Base-by-base conservation (phyloP, 2,888 invertebrate species). In the Drosophila tripunctata region DNA sequence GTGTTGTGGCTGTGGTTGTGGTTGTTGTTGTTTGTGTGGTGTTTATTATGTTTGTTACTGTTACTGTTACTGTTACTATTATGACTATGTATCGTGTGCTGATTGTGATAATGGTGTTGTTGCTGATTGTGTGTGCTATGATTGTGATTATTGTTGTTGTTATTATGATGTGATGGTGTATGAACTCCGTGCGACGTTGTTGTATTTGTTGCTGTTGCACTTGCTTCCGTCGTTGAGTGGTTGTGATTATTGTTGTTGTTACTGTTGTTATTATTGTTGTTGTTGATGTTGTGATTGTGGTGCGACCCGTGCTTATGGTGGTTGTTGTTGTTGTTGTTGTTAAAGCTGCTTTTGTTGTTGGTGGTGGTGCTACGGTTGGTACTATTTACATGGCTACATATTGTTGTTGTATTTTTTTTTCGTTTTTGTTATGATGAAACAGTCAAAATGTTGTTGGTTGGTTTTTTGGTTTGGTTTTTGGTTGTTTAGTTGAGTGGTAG, bases 341-440 rank as follows among this genome's bases (percentile, higher is more conserved):
- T 82, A 58, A 55, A 62, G 67, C 61, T 79, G 54, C 47, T 84
- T 58, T 63, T 72, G 55, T 47, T 68, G 66, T 56, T 71, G 67
- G 64, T 77, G 67, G 64, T 77, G 77, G 72, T 76, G 78, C 75
- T 86, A 76, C 79, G 83, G 67, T 88, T 86, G 87, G 81, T 89
- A 89, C 88, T 88, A 85, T 87, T 86, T 89, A 89, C 83, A 89
- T 86, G 88, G 86, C 88, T 89, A 90, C 88, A 73, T 67, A 64
- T 73, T 72, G 70, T 70, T 61, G 55, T 61, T 64, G 21, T 21
- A 22, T 31, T 61, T 61, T 4, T 21, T 51, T 45, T 30, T 14
- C 15, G 24, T 40, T 69, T 69, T 64, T 62, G 50, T 81, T 79
- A 71, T 71, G 73, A 74, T 71, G 71, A 51, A 78, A 86, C 79